Base-by-base conservation (phyloP, 37 sponge, comb jelly and placozoan species). In the Ianthella basta region DNA sequence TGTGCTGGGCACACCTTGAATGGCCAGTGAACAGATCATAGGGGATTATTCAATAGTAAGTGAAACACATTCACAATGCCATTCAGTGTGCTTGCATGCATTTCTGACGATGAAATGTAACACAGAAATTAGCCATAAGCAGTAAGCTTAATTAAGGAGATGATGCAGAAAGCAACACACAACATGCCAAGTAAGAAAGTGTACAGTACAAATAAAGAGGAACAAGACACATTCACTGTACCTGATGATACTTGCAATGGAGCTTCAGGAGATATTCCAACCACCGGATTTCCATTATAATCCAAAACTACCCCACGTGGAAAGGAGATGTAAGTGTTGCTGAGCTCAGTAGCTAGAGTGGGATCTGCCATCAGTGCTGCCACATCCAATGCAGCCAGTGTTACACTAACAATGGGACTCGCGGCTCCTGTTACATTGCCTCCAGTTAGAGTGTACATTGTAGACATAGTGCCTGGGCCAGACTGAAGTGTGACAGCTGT, bases 321-420 rank as follows among this genome's bases (percentile, higher is more conserved):
- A 79, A 91, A 59, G 27, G 93, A 80, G 25, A 92, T 60, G 89
- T 88, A 95, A 39, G 84, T 53, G 25, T 92, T 86, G 29, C 79
- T 55, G 14, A 4, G 18, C 0, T 81, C 59, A 4, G 91, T 92
- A 79, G 80, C 84, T 39, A 95, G 87, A 20, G 83, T 80, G 59
- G 90, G 60, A 24, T 82, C 30, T 33, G 74, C 68, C 80, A 92
- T 92, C 29, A 95, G 53, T 24, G 61, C 64, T 68, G 92, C 86
- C 41, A 92, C 59, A 64, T 95, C 96, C 25, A 37, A 54, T 41
- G 82, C 86, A 13, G 87, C 75, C 57, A 93, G 50, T 16, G 19
- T 40, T n/a, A 86, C 19, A 44, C 92, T 74, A 57, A 92, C 53
- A 23, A 60, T 60, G 30, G 87, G 68, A 21, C 90, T 84, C 19